Base-by-base conservation (phyloP, 2,888 invertebrate genomes). In the Harpalus rufipes region DNA sequence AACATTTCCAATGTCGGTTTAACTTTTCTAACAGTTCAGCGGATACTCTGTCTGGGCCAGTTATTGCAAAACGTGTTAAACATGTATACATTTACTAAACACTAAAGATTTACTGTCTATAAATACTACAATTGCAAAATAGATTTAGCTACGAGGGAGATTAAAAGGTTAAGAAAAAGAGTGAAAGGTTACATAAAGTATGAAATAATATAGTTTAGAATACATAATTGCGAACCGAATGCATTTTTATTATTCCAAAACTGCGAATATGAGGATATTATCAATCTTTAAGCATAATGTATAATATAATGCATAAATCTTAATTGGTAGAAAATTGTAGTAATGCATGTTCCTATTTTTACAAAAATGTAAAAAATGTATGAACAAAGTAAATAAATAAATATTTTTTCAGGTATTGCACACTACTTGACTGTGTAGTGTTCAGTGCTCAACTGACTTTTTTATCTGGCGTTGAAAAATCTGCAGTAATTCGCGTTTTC, bases 1-100 rank as follows among this genome's bases (percentile, higher is more conserved):
- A 63, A 6, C 63, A 18, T 21, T 21, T 25, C 63, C 63, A 63
- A 63, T 63, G 63, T 61, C 18, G 61, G 61, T 61, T 61, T 18
- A 32, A 32, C 32, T 32, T 32, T 2, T 51, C 44, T 51, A 51
- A 12, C 44, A 12, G 44, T 51, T 4, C n/a, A 63, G 18, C 63
- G 25, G 63, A 63, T 63, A 63, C 25, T 12, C 61, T 16, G 18
- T 61, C 16, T 16, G 8, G 6, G 32, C 32, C 16, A n/a, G 18
- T 16, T 61, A 4, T 63, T 63, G 63, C 63, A 63, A 63, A 63
- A 63, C 63, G 25, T 63, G 59, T 3, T 56, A 10, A 56, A 56
- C 7, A 16, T 16, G 25, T 10, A 63, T 63, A 63, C 14, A 63
- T 63, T 63, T 63, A 63, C 18, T 63, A 25, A 12, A 63, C 12